A percentile compares a stretch with the other conserved stretches of the same genome.
Evolutionary conservation across 1,140 invertebrate species (phyloP).

Genomic region (Drosophila rufa): DNA sequence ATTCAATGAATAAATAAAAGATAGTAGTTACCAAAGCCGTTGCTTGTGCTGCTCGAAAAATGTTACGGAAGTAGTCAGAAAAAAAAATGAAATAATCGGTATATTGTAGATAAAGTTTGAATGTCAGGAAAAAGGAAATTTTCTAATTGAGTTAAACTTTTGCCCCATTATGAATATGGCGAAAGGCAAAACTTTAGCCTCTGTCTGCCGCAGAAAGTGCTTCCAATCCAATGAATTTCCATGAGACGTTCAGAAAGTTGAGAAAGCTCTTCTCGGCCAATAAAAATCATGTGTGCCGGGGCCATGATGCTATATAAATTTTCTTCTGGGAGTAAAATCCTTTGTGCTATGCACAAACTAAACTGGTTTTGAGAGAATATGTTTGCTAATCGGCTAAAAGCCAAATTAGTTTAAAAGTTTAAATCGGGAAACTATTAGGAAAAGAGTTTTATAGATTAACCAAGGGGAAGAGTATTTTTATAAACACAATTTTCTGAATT

Average conservation of each 20-base stretch:
- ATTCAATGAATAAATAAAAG: conserved; percentile 79
- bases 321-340: background rate
- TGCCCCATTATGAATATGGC: conserved; percentile 51
- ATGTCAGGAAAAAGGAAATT: conserved; percentile 52
- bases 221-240: conserved; percentile 44
- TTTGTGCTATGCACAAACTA: background rate
- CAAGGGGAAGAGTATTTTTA: no score
- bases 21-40: conserved; percentile 57
- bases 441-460: background rate
- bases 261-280: conserved; percentile 27
- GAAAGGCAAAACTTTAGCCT: conserved; percentile 43
- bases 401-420: background rate
- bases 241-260: conserved; percentile 32
- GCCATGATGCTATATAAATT: conserved; percentile 1
- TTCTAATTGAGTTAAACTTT: conserved; percentile 69
- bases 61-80: conserved; percentile 12
- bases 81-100: conserved; percentile 11
- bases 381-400: background rate
- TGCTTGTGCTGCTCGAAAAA: conserved; percentile 20
- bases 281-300: conserved; percentile 23
- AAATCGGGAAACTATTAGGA: background rate
- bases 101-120: conserved; percentile 42
- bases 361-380: background rate
- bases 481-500: no score
- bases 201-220: conserved; percentile 33